Evolutionary conservation across 2,888 invertebrate species (phyloP), one percentile per base, ranked within the genome.

Genomic region (Halictus ligatus): DNA sequence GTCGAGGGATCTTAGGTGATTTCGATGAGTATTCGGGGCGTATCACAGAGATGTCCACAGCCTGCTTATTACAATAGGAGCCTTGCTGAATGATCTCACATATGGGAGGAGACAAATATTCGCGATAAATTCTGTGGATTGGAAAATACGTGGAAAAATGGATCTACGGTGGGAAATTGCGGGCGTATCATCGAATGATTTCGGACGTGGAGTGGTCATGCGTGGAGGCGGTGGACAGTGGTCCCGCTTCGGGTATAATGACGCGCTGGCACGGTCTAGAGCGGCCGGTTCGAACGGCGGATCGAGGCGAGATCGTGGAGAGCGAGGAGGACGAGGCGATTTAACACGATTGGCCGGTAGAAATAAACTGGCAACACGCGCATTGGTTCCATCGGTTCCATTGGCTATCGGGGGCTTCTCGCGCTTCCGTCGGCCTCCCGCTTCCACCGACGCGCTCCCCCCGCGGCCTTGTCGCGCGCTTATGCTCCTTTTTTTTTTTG

Each of bases 311-410:
- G 83, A 91, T 79, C 88, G 87, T 78, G 89, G 86, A 87, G 89
- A 87, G 88, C 86, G 90, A 87, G 86, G 89, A 91, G 90, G 91
- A 91, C 91, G 92, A 92, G 92, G 92, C 94, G 94, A 94, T 95
- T 94, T 94, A 94, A 94, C 94, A 94, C 93, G 94, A 95, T 95
- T 95, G 95, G 95, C 94, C 94, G 93, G 90, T 93, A 93, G 92
- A 94, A 94, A 94, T 94, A 94, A 93, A 94, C 93, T 93, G 93
- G 94, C 93, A 93, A 92, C 93, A 92, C 93, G 93, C 94, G 94
- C 94, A 95, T 95, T 94, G 95, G 95, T 94, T 94, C 94, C 93
- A 95, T 95, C 93, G 94, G 93, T 93, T 94, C 93, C 93, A 94
- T 94, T 94, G 94, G 94, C 94, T 90, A 91, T 91, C 88, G 89